Evolutionary conservation across 2,888 invertebrate species (phyloP).

Genomic region (Thymelicus sylvestris): DNA sequence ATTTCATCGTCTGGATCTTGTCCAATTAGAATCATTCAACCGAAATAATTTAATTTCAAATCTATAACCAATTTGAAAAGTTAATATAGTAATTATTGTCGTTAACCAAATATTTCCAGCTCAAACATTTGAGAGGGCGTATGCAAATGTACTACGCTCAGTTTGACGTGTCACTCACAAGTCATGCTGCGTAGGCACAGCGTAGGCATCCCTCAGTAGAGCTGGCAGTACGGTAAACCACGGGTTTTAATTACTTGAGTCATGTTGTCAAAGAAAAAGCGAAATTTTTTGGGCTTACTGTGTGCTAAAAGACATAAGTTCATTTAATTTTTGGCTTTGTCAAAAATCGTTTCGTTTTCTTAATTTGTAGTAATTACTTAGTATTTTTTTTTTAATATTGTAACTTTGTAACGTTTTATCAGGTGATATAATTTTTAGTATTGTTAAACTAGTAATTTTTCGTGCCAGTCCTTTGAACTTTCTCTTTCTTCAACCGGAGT

Average conservation of each 20-base stretch:
- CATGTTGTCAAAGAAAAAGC: background rate
- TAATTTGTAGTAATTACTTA: no score
- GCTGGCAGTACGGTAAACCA: background rate
- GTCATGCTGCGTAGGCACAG: constrained; percentile 1
- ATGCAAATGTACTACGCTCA: background rate
- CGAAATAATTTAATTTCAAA: background rate
- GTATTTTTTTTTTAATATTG: no score
- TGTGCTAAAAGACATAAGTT: background rate
- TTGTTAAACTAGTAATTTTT: no score
- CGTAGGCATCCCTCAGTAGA: background rate
- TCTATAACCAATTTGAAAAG: background rate
- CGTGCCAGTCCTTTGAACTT: no score
- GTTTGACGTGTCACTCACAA: background rate
- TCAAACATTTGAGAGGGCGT: background rate
- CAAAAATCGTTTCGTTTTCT: no score
- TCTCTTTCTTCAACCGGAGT: no score
- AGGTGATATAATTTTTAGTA: no score
- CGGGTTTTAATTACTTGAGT: background rate
- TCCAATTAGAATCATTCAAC: no score
- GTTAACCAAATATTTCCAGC: background rate
- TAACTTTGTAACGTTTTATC: no score
- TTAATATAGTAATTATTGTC: background rate
- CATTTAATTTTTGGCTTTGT: no score
- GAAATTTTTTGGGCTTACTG: background rate
- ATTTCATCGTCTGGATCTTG: no score